A percentile compares a stretch with the other conserved stretches of the same genome.
Conservation (phyloP, 1,140 invertebrate species). For the Lepidurus apus region DNA sequence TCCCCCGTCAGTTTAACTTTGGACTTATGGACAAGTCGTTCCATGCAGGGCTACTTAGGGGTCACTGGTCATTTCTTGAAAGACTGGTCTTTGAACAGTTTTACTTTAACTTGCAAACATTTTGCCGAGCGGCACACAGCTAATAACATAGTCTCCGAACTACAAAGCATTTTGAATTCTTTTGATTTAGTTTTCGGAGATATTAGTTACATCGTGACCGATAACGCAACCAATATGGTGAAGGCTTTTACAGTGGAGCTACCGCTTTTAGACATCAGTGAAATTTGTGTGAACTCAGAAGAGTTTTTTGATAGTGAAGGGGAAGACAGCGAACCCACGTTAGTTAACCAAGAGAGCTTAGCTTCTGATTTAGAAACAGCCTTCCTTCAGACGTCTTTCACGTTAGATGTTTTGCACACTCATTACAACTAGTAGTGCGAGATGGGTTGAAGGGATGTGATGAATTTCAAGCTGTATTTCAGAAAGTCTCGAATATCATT, state of each 20-base stretch:
- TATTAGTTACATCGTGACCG: slow-evolving; percentile 23
- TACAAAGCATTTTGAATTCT: neutral
- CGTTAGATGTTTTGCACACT: slow-evolving; percentile 28
- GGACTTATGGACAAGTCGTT: neutral
- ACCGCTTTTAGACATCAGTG: neutral
- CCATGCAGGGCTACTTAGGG: neutral
- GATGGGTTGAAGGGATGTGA: slow-evolving; percentile 19
- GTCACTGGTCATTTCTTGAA: neutral
- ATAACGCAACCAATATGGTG: slow-evolving; percentile 26
- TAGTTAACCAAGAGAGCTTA: neutral
- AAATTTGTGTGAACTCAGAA: neutral
- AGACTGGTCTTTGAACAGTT: neutral
- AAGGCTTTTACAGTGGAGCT: slow-evolving; percentile 23
- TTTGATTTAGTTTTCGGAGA: neutral
- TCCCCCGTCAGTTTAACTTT: neutral
- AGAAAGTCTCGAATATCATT: neutral
- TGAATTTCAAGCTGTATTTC: slow-evolving; percentile 20
- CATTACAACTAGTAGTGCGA: slow-evolving; percentile 28
- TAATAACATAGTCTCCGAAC: neutral
- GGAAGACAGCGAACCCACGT: neutral
- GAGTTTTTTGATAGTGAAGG: neutral
- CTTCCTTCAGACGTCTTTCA: neutral
- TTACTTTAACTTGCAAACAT: neutral
- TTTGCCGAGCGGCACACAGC: neutral
- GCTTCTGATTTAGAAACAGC: neutral